Evolutionary conservation across 2,888 invertebrate species (phyloP).

Genomic region (Archips xylosteana): DNA sequence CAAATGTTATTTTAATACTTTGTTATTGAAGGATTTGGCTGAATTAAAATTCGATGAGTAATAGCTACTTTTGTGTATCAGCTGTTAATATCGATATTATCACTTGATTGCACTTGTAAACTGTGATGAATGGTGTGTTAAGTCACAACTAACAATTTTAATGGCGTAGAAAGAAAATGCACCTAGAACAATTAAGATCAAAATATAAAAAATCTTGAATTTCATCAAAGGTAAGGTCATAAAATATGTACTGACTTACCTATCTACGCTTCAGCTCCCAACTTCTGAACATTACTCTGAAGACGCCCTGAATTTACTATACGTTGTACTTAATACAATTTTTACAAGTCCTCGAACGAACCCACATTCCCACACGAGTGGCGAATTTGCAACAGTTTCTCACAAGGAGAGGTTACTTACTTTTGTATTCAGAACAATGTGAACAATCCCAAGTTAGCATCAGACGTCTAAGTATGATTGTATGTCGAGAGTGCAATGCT

Average conservation of each 20-base stretch:
- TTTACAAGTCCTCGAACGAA: slow-evolving; percentile 45
- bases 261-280: not conserved
- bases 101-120: slow-evolving; percentile 11
- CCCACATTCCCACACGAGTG: slow-evolving; percentile 76
- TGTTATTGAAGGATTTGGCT: slow-evolving; percentile 66
- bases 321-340: slow-evolving; percentile 33
- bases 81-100: slow-evolving; percentile 48
- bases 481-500: slow-evolving; percentile 65
- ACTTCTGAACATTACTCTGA: not conserved
- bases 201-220: not conserved
- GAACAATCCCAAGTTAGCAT: slow-evolving; percentile 68
- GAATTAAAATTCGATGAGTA: slow-evolving; percentile 51
- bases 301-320: no score
- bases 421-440: slow-evolving; percentile 74
- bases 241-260: not conserved
- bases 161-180: not conserved
- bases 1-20: slow-evolving; percentile 82
- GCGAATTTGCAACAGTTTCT: slow-evolving; percentile 73
- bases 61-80: slow-evolving; percentile 46
- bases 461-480: slow-evolving; percentile 62
- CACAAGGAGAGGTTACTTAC: slow-evolving; percentile 67
- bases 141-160: not conserved
- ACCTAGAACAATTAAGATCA: not conserved
- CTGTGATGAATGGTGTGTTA: not conserved
- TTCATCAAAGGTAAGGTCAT: not conserved